These are phyloP conservation scores for Hippocampus barbouri DNA, from an alignment of 2,113 vertebrate species.

Conservation along the genomic window DNA sequence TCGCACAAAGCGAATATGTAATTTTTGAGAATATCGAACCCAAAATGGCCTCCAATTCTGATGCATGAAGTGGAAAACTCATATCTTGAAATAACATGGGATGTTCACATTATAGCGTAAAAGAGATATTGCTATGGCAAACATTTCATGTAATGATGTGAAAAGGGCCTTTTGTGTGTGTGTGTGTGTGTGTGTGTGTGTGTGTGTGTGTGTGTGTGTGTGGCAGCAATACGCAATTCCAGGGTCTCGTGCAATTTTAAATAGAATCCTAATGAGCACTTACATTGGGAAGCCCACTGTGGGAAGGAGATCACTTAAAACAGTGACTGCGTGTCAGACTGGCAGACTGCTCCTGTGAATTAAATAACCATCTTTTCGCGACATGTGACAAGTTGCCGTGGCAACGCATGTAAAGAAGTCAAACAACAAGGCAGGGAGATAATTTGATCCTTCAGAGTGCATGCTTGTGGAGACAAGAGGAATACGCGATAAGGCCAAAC, in stretches of 20 bases:
- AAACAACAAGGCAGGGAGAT: slow-evolving; percentile 56
- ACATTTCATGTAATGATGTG: neutral
- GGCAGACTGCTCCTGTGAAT: slow-evolving; percentile 60
- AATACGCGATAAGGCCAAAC: slow-evolving; percentile 38
- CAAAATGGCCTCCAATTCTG: no score
- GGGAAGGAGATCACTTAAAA: slow-evolving; percentile 29
- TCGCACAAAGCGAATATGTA: no score
- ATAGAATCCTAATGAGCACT: slow-evolving; percentile 47
- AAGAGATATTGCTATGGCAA: neutral
- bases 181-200: no score
- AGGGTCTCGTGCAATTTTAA: slow-evolving; percentile 17
- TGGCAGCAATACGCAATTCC: neutral
- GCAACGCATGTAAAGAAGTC: slow-evolving; percentile 60
- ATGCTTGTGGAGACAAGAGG: slow-evolving; percentile 48
- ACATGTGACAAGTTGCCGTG: slow-evolving; percentile 70
- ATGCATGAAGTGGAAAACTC: no score
- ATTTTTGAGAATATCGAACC: no score
- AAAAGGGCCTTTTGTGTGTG: neutral
- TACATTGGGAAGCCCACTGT: slow-evolving; percentile 46
- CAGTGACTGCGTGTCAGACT: slow-evolving; percentile 43
- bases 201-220: no score
- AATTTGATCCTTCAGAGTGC: slow-evolving; percentile 61
- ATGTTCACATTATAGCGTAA: neutral
- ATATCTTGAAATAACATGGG: neutral
- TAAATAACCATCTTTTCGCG: slow-evolving; percentile 55